Conservation (phyloP, 2,797 vertebrate genomes). For the Myiothlypis coronata region DNA sequence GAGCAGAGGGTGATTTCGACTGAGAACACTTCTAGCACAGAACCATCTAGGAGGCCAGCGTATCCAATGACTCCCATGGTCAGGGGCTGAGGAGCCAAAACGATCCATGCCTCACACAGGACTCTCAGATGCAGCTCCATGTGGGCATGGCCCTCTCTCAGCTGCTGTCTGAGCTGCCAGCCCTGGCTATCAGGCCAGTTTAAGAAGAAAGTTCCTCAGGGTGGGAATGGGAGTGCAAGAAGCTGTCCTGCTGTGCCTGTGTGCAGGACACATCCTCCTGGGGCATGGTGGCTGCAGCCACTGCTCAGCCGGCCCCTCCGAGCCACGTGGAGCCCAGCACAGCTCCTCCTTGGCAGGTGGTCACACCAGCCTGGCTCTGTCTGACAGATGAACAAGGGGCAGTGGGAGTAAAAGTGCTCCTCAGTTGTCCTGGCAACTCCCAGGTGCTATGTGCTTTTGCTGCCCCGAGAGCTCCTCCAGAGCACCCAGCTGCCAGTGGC, state of each 20-base stretch:
- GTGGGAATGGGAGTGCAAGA: not conserved
- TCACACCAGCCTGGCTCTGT: not conserved
- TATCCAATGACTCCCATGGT: not conserved
- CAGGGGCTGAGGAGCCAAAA: not conserved
- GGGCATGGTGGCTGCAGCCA: rapidly evolving
- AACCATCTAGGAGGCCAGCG: not conserved
- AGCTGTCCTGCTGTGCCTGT: not conserved
- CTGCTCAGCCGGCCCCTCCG: not conserved
- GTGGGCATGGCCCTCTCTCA: not conserved
- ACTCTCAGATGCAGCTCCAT: not conserved
- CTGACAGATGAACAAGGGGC: not conserved
- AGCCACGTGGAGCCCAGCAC: rapidly evolving
- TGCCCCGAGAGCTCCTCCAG: not conserved
- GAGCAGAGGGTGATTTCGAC: not conserved
- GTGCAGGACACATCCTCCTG: not conserved
- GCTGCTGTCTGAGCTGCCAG: not conserved
- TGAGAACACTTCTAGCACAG: not conserved
- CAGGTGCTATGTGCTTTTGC: not conserved
- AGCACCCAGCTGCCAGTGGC: not conserved
- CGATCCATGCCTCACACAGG: not conserved
- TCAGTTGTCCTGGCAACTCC: not conserved
- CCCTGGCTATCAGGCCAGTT: rapidly evolving
- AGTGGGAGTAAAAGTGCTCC: not conserved
- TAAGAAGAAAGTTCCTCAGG: not conserved
- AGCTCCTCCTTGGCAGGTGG: not conserved